phyloP scores from a whole-genome alignment of 1,140 invertebrate species.

The Calycopis cecrops region DNA sequence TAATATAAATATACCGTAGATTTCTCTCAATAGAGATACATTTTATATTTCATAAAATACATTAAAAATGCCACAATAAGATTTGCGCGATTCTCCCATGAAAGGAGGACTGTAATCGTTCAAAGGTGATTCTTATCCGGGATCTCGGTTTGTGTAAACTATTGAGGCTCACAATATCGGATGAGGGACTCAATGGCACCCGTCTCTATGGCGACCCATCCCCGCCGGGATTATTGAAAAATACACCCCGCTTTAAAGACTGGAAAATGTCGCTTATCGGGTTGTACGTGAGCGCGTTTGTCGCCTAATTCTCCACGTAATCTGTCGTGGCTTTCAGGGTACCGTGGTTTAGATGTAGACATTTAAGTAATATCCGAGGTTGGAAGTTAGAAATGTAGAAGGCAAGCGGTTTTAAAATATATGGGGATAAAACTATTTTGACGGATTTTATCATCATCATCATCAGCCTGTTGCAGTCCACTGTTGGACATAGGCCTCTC shows the following conservation, averaged over 20 bases:
- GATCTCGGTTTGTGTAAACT: constrained; percentile 47
- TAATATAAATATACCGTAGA: too few relatives aligned
- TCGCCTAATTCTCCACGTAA: background rate
- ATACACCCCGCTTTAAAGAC: constrained; percentile 29
- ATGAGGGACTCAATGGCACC: constrained; percentile 58
- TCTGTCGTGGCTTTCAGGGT: background rate
- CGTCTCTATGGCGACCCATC: constrained; percentile 60
- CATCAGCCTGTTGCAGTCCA: too few relatives aligned
- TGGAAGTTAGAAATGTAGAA: too few relatives aligned
- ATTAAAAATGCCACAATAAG: background rate
- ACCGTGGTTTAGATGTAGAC: background rate
- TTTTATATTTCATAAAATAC: too few relatives aligned
- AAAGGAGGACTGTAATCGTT: constrained; percentile 20
- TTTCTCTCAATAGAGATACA: too few relatives aligned
- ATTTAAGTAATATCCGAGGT: too few relatives aligned
- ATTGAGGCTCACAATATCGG: constrained; percentile 59
- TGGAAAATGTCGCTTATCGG: constrained; percentile 28
- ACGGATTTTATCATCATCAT: too few relatives aligned
- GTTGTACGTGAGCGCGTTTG: background rate
- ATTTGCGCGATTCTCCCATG: constrained; percentile 1
- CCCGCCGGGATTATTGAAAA: constrained; percentile 38
- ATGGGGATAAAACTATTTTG: too few relatives aligned
- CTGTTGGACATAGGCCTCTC: too few relatives aligned
- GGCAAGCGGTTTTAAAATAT: too few relatives aligned
- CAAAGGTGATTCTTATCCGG: constrained; percentile 40